Base-by-base conservation (phyloP, 1,140 invertebrate species). In the Drosophila ercepeae region DNA sequence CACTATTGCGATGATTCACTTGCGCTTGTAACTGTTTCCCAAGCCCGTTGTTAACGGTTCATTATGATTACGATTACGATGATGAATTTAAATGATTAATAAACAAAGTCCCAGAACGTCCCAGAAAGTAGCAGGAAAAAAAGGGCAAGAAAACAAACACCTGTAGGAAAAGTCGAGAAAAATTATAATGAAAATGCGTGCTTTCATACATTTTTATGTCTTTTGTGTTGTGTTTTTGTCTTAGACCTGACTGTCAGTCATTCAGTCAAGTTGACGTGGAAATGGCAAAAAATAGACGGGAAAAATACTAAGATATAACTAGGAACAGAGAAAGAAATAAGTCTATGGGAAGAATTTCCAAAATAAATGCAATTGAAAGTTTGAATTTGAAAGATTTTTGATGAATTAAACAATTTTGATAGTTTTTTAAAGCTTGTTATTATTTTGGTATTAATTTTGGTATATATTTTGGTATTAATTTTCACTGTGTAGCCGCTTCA, bases 81-180 rank as follows among this genome's bases (percentile, higher is more conserved):
- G 78, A 88, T 88, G 83, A 89, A 75, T 82, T 88, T 88, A 88
- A 88, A 89, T 88, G 84, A 88, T 89, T 88, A 89, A 88, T 88
- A 89, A 88, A 88, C 78, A 86, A 88, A 59, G 54, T 63, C 16
- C 18, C 29, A 34, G 11, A 21, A 21, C 21, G 21, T 25, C 18
- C 7, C 21, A 46, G 21, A 29, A 41, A n/a, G n/a, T n/a, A n/a
- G n/a, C n/a, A 7, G 46, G 4, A 18, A 3, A 25, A 48, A 51
- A 42, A 50, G 54, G 46, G 55, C 55, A 72, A 36, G 54, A 39
- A 46, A 18, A 54, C 78, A 60, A 78, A 75, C 82, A 88, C 82
- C 82, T 88, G 82, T 82, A 41, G 44, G 55, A 44, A 53, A 54
- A 73, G 61, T 41, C 16, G 9, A 13, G 49, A 45, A 53, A 75